Base-by-base conservation (phyloP, 2,888 invertebrate genomes). In the Rhopalosiphum nymphaeae region DNA sequence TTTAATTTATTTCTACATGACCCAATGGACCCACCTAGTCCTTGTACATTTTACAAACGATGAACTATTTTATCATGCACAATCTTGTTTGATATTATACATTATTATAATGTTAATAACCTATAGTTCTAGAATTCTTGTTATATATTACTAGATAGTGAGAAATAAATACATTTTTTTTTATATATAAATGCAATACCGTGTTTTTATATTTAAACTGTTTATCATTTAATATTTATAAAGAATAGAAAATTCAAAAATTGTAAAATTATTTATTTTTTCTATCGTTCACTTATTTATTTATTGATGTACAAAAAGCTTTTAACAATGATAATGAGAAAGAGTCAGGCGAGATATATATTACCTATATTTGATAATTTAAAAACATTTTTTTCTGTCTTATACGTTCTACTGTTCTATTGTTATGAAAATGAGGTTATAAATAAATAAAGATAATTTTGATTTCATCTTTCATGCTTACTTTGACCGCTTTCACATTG, bases 401-500 rank as follows among this genome's bases (percentile, higher is more conserved):
- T 29, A 67, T 67, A 13, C 13, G n/a, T n/a, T n/a, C 5, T n/a
- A n/a, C 4, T n/a, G 61, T 67, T 1, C 1, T 5, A 26, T 4
- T 29, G 25, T 44, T 46, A 86, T 86, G 46, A 29, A 1, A 46
- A 26, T 86, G 29, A 46, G 5, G 9, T 46, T 7, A 46, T 7
- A 29, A n/a, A 21, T 53, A 53, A 49, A 78, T 78, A 78, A 78
- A 78, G 9, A 78, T 78, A 78, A 87, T 49, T 87, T 53, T 49
- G 9, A 11, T 53, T 25, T 10, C 36, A 57, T 46, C 7, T 46
- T 46, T 46, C 9, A 46, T 42, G 25, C 89, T 92, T 57, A 92
- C 92, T 94, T 91, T 95, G 92, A n/a, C 95, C 94, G 78, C 78
- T 91, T 88, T 92, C 88, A 53, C 94, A 94, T 25, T 78, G 96